Evolutionary conservation across 1,140 invertebrate species (phyloP).

Genomic region (Phocides pigmalion): DNA sequence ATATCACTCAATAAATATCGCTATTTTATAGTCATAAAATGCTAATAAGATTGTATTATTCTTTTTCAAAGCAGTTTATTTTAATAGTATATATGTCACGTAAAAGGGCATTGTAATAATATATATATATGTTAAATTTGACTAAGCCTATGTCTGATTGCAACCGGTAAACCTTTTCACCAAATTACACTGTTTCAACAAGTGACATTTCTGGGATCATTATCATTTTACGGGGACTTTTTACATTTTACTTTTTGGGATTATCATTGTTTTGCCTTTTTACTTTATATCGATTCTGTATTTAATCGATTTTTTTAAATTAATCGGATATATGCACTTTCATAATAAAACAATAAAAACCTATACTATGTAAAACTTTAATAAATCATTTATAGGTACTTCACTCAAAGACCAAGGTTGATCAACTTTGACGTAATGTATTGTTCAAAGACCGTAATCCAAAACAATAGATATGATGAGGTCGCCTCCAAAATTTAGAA

Average conservation of each 20-base stretch:
- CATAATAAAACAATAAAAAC: too few relatives aligned
- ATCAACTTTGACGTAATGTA: conserved; percentile 32
- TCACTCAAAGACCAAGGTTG: not conserved
- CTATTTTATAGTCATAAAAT: conserved; percentile 18
- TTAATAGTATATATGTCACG: conserved; percentile 8
- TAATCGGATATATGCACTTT: too few relatives aligned
- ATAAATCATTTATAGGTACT: too few relatives aligned
- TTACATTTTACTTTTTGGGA: too few relatives aligned
- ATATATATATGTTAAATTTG: not conserved
- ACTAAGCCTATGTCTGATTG: not conserved
- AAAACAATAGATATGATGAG: conserved; percentile 43
- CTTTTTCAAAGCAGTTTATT: conserved; percentile 36
- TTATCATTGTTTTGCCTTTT: too few relatives aligned
- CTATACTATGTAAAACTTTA: too few relatives aligned
- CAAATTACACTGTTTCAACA: too few relatives aligned
- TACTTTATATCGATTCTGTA: too few relatives aligned
- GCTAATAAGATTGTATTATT: conserved; percentile 34
- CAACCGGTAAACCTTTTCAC: not conserved
- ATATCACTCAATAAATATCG: conserved; percentile 8
- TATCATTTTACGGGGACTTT: too few relatives aligned
- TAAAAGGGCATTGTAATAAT: conserved; percentile 9
- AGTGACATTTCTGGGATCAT: too few relatives aligned
- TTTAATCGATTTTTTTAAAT: too few relatives aligned
- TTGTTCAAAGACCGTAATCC: conserved; percentile 36
- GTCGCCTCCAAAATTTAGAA: conserved; percentile 43